phyloP scores from a whole-genome alignment of 1,140 invertebrate genomes.

The Archegozetes longisetosus region DNA sequence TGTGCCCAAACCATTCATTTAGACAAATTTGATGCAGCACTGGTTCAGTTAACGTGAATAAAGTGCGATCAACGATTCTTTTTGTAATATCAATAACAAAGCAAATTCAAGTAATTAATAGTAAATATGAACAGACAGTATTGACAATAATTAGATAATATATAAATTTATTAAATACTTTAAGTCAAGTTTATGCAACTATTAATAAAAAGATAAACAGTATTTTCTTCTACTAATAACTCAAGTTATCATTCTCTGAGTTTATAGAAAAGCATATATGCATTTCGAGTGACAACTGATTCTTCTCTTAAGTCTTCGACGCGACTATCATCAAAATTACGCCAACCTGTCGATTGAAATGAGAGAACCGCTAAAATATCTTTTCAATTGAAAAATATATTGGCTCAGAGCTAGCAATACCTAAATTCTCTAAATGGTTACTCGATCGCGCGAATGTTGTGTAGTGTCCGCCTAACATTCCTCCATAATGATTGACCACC shows the following conservation, averaged over 20 bases:
- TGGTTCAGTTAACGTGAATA: too few species aligned
- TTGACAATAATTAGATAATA: too few species aligned
- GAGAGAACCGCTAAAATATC: neutral
- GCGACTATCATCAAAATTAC: constrained; percentile 33
- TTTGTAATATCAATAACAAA: too few species aligned
- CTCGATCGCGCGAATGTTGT: constrained; percentile 32
- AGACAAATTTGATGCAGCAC: too few species aligned
- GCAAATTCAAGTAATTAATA: too few species aligned
- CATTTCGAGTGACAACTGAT: constrained; percentile 29
- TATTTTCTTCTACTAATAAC: too few species aligned
- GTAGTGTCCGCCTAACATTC: constrained; percentile 38
- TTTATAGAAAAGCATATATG: constrained; percentile 36
- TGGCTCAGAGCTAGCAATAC: neutral
- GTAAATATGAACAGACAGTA: too few species aligned
- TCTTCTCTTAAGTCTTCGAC: constrained; percentile 29
- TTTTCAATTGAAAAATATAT: neutral
- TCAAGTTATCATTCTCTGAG: constrained; percentile 22
- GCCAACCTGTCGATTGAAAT: constrained; percentile 29
- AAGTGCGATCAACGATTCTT: too few species aligned
- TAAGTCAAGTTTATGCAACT: too few species aligned
- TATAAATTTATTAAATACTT: too few species aligned
- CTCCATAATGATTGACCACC: constrained; percentile 39
- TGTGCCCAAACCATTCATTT: too few species aligned
- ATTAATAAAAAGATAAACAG: too few species aligned
- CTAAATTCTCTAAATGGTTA: constrained; percentile 15